Percentiles rank a stretch among this genome's conserved stretches.
Evolutionary conservation across 2,113 vertebrate genomes (phyloP).

Genomic region (Sclerurus mexicanus): DNA sequence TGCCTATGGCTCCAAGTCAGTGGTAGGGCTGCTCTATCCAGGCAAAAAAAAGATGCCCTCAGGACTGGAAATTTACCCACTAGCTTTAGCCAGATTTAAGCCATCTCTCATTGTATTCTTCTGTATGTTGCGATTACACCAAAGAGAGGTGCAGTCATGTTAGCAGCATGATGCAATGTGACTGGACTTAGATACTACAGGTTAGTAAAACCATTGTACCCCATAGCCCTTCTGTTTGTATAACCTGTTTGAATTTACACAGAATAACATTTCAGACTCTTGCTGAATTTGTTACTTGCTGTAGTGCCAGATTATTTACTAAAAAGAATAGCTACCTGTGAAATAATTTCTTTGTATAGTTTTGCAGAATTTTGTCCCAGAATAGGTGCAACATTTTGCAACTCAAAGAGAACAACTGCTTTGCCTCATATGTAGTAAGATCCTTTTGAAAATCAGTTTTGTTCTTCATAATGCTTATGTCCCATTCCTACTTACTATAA

Average conservation of each 20-base stretch:
- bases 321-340: not conserved
- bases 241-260: not conserved
- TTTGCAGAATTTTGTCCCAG: not conserved
- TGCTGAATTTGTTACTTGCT: not conserved
- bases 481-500: not conserved
- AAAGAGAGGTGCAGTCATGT: not conserved
- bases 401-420: not conserved
- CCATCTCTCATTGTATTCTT: not conserved
- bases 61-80: not conserved
- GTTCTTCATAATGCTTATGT: not conserved
- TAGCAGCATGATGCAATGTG: rapidly evolving
- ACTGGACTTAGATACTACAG: not conserved
- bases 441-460: not conserved
- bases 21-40: not conserved
- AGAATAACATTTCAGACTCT: not conserved
- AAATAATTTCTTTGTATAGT: not conserved
- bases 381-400: not conserved
- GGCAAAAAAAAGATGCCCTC: not conserved
- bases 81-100: not conserved
- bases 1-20: not conserved
- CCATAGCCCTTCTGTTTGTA: not conserved
- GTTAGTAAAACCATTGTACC: not conserved
- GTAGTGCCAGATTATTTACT: not conserved
- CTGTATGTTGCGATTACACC: not conserved
- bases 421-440: not conserved